Conservation (phyloP, 2,888 invertebrate species). For the Mythimna vitellina region DNA sequence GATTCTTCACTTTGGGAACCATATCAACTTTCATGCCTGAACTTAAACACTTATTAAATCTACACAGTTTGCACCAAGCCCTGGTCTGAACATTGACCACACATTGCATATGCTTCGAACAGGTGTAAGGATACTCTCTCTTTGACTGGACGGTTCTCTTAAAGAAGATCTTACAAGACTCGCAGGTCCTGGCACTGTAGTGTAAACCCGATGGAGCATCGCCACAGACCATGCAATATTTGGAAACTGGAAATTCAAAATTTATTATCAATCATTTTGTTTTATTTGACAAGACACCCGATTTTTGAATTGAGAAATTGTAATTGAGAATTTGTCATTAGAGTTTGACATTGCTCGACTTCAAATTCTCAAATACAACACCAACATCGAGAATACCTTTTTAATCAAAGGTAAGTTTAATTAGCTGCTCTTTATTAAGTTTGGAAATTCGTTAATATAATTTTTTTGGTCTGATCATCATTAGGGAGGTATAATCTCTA, state of each 20-base stretch:
- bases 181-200: conserved; percentile 76
- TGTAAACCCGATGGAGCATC: conserved; percentile 73
- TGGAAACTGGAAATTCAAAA: conserved; percentile 48
- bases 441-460: background rate
- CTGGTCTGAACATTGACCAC: conserved; percentile 68
- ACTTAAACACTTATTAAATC: conserved; percentile 69
- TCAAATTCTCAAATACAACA: no score
- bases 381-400: background rate
- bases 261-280: conserved; percentile 10
- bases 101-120: conserved; percentile 64
- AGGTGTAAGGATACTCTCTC: conserved; percentile 69
- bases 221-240: conserved; percentile 72
- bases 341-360: no score
- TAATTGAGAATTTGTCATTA: background rate
- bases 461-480: background rate
- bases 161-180: conserved; percentile 81
- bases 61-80: conserved; percentile 71
- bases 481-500: no score
- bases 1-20: conserved; percentile 55
- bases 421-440: background rate
- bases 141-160: conserved; percentile 72
- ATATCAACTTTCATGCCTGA: conserved; percentile 72
- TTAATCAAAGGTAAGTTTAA: background rate
- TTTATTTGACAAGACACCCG: background rate
- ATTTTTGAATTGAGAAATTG: background rate